These are phyloP conservation scores for Natator depressus DNA, from an alignment of 2,113 vertebrate genomes.

Conservation along the genomic window DNA sequence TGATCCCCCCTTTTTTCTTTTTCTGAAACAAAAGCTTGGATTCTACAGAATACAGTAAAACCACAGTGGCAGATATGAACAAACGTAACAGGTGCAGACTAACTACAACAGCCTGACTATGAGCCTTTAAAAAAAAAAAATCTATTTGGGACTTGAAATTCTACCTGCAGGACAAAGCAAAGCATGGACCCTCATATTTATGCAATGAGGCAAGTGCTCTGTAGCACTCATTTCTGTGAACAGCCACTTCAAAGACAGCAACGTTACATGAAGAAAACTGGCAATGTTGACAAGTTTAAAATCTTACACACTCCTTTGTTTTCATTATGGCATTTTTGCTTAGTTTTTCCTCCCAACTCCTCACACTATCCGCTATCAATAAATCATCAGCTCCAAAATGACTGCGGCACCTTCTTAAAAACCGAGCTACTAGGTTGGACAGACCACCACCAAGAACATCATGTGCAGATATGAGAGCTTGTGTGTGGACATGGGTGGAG, in stretches of 20 bases:
- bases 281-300: neutral
- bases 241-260: neutral
- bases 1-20: neutral
- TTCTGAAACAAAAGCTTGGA: constrained; percentile 27
- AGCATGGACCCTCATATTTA: neutral
- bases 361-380: neutral
- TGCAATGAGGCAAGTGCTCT: neutral
- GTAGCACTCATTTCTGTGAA: neutral
- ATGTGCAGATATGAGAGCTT: neutral
- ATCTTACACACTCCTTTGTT: neutral
- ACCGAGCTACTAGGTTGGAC: neutral
- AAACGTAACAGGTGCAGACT: constrained; percentile 42
- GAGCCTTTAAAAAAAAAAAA: constrained; percentile 30
- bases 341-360: neutral
- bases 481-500: neutral
- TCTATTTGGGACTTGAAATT: constrained; percentile 28
- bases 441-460: neutral
- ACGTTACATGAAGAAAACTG: neutral
- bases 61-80: constrained; percentile 4
- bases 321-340: neutral
- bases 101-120: constrained; percentile 27
- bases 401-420: neutral
- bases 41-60: neutral
- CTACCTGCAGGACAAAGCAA: neutral
- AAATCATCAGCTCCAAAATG: neutral